phyloP scores from a whole-genome alignment of 2,113 vertebrate species.

The Phaetusa simplex region DNA sequence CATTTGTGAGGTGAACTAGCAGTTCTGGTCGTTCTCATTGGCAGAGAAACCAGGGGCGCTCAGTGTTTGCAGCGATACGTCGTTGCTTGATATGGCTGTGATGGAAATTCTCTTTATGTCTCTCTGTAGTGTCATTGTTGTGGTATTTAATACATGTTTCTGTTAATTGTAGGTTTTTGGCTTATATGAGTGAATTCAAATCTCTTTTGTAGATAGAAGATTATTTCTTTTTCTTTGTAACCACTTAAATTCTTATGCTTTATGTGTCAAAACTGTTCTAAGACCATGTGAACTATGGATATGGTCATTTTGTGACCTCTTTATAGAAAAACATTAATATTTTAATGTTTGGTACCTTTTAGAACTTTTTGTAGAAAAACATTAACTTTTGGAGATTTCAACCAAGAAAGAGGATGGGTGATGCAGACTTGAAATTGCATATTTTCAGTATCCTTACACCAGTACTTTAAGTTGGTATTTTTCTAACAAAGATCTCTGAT shows the following conservation, averaged over 20 bases:
- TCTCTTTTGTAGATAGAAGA: neutral
- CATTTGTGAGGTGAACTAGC: neutral
- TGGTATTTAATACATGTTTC: neutral
- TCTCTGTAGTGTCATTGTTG: neutral
- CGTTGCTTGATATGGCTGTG: accelerated
- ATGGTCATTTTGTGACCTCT: neutral
- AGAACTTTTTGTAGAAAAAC: neutral
- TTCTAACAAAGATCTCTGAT: neutral
- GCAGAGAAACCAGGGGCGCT: neutral
- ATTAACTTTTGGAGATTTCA: neutral
- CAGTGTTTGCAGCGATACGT: accelerated
- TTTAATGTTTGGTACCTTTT: neutral
- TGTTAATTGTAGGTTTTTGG: neutral
- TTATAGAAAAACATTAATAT: neutral
- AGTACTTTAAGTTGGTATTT: neutral
- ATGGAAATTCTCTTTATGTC: neutral
- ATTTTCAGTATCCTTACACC: neutral
- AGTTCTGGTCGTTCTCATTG: neutral
- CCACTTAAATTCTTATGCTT: neutral
- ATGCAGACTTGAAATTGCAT: neutral
- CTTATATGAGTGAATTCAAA: neutral
- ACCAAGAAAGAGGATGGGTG: neutral
- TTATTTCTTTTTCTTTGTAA: neutral
- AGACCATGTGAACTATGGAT: neutral
- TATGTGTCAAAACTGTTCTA: neutral